Conservation (phyloP, 2,888 invertebrate species). For the Agonopterix heracliana region DNA sequence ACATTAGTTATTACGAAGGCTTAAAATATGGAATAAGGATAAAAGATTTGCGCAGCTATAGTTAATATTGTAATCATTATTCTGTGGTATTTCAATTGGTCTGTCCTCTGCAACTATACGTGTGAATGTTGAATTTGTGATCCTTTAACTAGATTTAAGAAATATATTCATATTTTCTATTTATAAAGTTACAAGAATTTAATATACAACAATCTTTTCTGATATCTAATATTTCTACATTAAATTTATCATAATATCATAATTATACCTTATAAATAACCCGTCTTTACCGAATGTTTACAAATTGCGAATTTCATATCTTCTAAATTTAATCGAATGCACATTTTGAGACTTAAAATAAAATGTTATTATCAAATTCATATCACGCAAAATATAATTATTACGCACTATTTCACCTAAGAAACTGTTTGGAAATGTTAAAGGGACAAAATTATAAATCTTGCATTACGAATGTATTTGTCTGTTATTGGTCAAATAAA, state of each 20-base stretch:
- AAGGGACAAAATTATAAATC: constrained; percentile 34
- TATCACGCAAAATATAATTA: constrained; percentile 53
- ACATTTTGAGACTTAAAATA: constrained; percentile 40
- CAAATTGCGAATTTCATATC: constrained; percentile 46
- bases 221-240: constrained; percentile 49
- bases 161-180: constrained; percentile 73
- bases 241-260: constrained; percentile 26
- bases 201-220: constrained; percentile 58
- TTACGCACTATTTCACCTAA: constrained; percentile 58
- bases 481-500: constrained; percentile 71
- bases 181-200: constrained; percentile 57
- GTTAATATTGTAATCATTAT: constrained; percentile 1
- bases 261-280: constrained; percentile 24
- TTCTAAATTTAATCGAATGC: constrained; percentile 47
- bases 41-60: background rate
- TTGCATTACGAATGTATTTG: constrained; percentile 47
- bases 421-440: constrained; percentile 40
- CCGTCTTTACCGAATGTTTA: constrained; percentile 46
- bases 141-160: constrained; percentile 59
- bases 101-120: constrained; percentile 20
- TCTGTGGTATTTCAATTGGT: constrained; percentile 16
- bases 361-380: constrained; percentile 44
- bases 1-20: background rate
- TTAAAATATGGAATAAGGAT: background rate
- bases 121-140: constrained; percentile 66